These are phyloP conservation scores for Drosophila carrolli DNA, from an alignment of 1,140 invertebrate genomes.

Conservation along the genomic window DNA sequence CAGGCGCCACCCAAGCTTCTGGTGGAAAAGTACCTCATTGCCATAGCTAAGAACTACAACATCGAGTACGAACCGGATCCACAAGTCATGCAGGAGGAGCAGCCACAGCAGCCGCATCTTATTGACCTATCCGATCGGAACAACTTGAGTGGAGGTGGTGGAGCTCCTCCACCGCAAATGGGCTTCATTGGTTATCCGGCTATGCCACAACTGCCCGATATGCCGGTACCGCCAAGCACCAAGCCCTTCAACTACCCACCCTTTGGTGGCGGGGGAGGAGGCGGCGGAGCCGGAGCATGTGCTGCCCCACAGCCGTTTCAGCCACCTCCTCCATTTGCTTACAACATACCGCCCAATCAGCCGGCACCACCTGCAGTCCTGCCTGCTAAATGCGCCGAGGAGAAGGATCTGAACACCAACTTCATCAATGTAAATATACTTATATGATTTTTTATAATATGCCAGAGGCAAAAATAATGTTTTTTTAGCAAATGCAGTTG, in stretches of 20 bases:
- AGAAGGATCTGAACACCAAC: constrained; percentile 87
- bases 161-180: constrained; percentile 86
- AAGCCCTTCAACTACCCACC: constrained; percentile 84
- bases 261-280: constrained; percentile 51
- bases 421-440: constrained; percentile 86
- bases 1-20: constrained; percentile 98
- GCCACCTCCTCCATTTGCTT: constrained; percentile 87
- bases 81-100: constrained; percentile 94
- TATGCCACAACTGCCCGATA: constrained; percentile 87
- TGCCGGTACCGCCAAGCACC: constrained; percentile 76
- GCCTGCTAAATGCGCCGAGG: constrained; percentile 83
- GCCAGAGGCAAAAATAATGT: neutral
- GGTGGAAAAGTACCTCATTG: constrained; percentile 97
- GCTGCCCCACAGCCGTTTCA: constrained; percentile 46
- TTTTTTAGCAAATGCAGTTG: constrained; percentile 15
- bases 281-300: constrained; percentile 17
- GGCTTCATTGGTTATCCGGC: constrained; percentile 92
- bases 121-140: constrained; percentile 91
- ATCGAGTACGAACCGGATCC: constrained; percentile 97
- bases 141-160: constrained; percentile 86
- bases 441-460: neutral
- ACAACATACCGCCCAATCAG: constrained; percentile 89
- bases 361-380: constrained; percentile 29
- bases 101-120: constrained; percentile 89
- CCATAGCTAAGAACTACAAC: constrained; percentile 98